Base-by-base conservation (phyloP, 1,140 invertebrate genomes). In the Rhopalosiphum maidis region DNA sequence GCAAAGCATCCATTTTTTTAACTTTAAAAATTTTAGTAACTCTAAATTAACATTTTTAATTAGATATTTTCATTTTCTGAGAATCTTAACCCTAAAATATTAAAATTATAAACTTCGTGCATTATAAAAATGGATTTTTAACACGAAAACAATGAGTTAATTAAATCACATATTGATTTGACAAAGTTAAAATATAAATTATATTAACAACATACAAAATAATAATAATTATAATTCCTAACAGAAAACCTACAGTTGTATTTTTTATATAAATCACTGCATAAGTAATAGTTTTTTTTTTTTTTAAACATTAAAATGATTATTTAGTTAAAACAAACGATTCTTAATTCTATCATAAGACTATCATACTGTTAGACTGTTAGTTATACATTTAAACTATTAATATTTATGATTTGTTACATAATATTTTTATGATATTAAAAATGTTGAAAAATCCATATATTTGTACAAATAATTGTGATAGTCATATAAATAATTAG, bases 41-140 rank as follows among this genome's bases (percentile, higher is more conserved):
- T 51, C 46, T 88, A 88, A 88, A 88, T 88, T 88, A n/a, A 51
- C n/a, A 88, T 89, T 54, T 86, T 89, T 89, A 55, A 88, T 88
- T 88, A 88, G 48, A 51, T 54, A 54, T 54, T 37, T 21, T 11
- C n/a, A 25, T 55, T 55, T 55, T 41, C 51, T 37, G 48, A 55
- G 51, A 55, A 89, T 89, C n/a, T 89, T 37, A 55, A 55, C 43
- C 21, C n/a, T 51, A 48, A 88, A 88, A 48, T 88, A 48, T 48
- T 88, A 35, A 88, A 35, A 37, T 88, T 48, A 88, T 48, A 48
- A 35, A 88, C 7, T 88, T 54, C 46, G 46, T 88, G 11, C 48
- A 35, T 43, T 6, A 35, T 88, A 25, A 51, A 54, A 23, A 54
- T 37, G 0, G 23, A 51, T 88, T 9, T 54, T 35, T 8, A 35